Conservation (phyloP, 2,113 vertebrate genomes). For the Phocoena sinus region DNA sequence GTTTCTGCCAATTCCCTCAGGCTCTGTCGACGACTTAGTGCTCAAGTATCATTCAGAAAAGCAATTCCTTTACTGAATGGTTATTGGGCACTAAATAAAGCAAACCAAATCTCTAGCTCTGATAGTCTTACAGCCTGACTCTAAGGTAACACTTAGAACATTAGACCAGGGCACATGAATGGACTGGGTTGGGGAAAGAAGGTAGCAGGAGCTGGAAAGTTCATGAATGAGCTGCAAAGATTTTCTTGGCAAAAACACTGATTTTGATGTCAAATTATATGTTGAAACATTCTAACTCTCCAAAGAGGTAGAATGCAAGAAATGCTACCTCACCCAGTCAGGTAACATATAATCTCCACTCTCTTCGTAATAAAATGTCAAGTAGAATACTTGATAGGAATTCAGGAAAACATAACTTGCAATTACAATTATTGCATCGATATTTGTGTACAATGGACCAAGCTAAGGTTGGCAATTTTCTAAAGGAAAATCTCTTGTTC, state of each 20-base stretch:
- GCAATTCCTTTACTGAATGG: conserved; percentile 11
- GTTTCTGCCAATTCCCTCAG: neutral
- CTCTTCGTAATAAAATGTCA: neutral
- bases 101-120: neutral
- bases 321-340: neutral
- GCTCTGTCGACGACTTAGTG: neutral
- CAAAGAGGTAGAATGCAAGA: neutral
- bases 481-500: conserved; percentile 5
- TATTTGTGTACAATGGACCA: neutral
- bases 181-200: neutral
- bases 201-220: neutral
- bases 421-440: neutral
- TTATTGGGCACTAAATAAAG: conserved; percentile 38
- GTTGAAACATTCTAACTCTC: conserved; percentile 15
- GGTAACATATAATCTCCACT: neutral
- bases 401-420: neutral
- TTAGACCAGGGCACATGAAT: neutral
- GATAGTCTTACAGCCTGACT: neutral
- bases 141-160: neutral
- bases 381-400: neutral
- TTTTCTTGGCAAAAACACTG: neutral
- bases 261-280: neutral
- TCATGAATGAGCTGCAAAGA: neutral
- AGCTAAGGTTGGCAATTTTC: neutral
- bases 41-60: neutral